Evolutionary conservation across 2,888 invertebrate species (phyloP).

Genomic region (Lepidocyrtoides sp.): DNA sequence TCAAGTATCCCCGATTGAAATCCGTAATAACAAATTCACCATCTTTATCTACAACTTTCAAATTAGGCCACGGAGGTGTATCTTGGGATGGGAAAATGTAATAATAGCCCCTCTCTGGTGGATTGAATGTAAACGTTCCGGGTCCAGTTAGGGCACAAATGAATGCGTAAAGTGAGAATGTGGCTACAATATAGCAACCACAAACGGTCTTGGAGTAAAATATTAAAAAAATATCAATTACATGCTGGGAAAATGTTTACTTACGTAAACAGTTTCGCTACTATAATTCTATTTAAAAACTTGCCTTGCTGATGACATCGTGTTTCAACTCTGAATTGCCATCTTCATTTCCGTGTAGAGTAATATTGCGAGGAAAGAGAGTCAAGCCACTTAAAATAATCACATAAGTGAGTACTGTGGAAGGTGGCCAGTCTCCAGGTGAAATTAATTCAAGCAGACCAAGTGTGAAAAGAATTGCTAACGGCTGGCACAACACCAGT

Average conservation of each 20-base stretch:
- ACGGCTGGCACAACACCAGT: neutral
- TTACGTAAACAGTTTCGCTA: neutral
- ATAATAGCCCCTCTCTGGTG: neutral
- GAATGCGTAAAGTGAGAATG: neutral
- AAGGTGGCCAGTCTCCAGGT: neutral
- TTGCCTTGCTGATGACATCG: constrained; percentile 28
- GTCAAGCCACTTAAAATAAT: neutral
- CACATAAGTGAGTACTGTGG: neutral
- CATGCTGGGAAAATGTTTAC: neutral
- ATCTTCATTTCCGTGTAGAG: neutral
- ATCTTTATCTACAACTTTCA: neutral
- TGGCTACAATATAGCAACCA: neutral
- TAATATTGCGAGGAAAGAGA: neutral
- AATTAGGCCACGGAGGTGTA: neutral
- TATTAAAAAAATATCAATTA: neutral
- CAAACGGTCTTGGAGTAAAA: neutral
- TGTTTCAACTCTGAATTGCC: neutral
- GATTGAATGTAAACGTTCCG: neutral
- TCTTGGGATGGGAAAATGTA: constrained; percentile 33
- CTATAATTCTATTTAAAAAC: neutral
- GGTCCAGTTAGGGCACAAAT: constrained; percentile 49
- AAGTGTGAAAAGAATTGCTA: neutral
- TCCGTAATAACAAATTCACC: neutral
- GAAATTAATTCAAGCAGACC: neutral
- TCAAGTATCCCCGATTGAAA: constrained; percentile 45